A percentile compares a stretch with the other conserved stretches of the same genome.
These are phyloP conservation scores for Neodon shergylaensis DNA, from an alignment of 2,113 vertebrate species.

Conservation along the genomic window DNA sequence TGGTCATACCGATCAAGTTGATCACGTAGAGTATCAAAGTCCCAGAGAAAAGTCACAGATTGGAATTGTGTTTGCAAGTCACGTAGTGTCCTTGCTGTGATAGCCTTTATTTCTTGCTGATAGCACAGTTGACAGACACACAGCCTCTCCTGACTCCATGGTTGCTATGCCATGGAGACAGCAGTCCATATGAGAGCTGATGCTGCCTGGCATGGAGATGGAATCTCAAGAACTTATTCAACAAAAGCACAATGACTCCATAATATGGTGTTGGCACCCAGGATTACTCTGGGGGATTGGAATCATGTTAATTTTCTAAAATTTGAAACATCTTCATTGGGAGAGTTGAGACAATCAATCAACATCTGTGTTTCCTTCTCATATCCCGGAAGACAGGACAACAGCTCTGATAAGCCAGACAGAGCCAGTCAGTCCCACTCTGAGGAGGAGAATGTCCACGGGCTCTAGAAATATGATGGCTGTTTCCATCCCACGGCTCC, in stretches of 20 bases:
- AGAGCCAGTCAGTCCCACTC: not conserved
- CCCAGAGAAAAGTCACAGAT: not conserved
- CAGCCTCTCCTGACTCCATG: not conserved
- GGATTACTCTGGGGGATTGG: not conserved
- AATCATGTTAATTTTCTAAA: slow-evolving; percentile 40
- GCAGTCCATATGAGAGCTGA: not conserved
- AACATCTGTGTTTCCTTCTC: not conserved
- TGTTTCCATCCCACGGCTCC: not conserved
- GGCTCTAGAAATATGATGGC: not conserved
- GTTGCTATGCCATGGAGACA: fast-evolving
- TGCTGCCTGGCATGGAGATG: not conserved
- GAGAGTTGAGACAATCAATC: slow-evolving; percentile 14
- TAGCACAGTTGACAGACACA: not conserved
- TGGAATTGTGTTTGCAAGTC: not conserved
- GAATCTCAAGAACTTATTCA: slow-evolving; percentile 21
- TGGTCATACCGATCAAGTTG: not conserved
- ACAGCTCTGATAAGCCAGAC: not conserved
- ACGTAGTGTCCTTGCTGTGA: not conserved
- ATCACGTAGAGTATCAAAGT: not conserved
- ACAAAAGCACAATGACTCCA: not conserved
- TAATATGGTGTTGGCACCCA: not conserved
- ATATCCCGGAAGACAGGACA: not conserved
- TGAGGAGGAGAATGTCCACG: not conserved
- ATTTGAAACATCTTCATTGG: slow-evolving; percentile 22
- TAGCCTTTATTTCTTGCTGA: not conserved